Base-by-base conservation (phyloP, 2,888 invertebrate species). In the Drosophila subsilvestris region DNA sequence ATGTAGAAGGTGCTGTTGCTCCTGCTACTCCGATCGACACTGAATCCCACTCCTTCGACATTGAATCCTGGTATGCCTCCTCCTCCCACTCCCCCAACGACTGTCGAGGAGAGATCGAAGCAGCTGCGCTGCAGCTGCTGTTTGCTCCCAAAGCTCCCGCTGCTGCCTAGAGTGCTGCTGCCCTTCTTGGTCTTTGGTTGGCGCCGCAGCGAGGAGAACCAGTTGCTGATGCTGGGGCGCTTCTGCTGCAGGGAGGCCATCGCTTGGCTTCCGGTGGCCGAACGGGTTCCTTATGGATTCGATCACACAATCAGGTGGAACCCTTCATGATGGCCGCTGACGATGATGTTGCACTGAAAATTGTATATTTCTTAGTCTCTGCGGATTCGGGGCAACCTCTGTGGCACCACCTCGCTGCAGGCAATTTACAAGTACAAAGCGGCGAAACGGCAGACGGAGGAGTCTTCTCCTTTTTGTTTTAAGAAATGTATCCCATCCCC, bases 131-230 rank as follows among this genome's bases (percentile, higher is more conserved):
- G 92, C 74, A 92, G 66, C 63, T 90, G 89, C 74, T 91, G 82
- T 8, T 87, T 88, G 55, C 76, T 87, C 25, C 82, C 86, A 51
- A 85, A 79, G 50, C 82, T 92, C 60, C 88, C 90, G 3, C 74
- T 80, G 12, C 77, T 75, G 29, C 80, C 76, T 68, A 27, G 49
- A 56, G 17, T 62, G 20, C 54, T 62, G 20, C 51, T 48, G 48
- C 86, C 90, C 78, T 91, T 92, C 79, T 91, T 92, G 55, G 76
- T 86, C 78, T 92, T 92, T 10, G 92, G 91, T 77, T 91, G 92
- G 6, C 96, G 94, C 84, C 96, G 94, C 90, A 96, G 91, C 74
- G 96, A 96, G 76, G 95, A 95, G 92, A 96, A 96, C 96, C 96
- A 97, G 91, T 95, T 96, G 80, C 95, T 94, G 71, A 96, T 95